These are phyloP conservation scores for Aleiodes testaceus DNA, from an alignment of 2,888 invertebrate species.

Conservation along the genomic window DNA sequence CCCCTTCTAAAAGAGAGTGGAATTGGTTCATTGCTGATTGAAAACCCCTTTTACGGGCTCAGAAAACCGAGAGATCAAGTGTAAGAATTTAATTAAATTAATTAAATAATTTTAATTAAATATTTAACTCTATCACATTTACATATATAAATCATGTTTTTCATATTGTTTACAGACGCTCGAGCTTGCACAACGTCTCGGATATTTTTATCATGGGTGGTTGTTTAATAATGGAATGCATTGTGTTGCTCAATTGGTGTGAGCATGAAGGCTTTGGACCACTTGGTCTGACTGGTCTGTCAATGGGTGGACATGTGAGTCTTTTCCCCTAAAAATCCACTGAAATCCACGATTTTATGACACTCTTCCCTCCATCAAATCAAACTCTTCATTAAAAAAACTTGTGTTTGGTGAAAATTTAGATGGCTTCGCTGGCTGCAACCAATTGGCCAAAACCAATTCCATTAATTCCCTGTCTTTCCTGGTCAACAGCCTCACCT, in stretches of 20 bases:
- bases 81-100: slow-evolving; percentile 74
- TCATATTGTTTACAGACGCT: slow-evolving; percentile 78
- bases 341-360: neutral
- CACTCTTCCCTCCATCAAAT: no score
- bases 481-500: slow-evolving; percentile 97
- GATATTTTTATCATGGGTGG: slow-evolving; percentile 99
- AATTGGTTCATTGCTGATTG: slow-evolving; percentile 94
- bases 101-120: no score
- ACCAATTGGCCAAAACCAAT: slow-evolving; percentile 97
- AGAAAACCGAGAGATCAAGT: slow-evolving; percentile 91
- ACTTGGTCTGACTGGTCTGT: slow-evolving; percentile 94
- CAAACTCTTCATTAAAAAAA: neutral
- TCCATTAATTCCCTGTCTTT: slow-evolving; percentile 94
- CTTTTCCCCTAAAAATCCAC: neutral
- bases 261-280: slow-evolving; percentile 93
- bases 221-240: slow-evolving; percentile 92
- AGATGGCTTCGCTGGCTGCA: slow-evolving; percentile 99
- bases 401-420: slow-evolving; percentile 52
- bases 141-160: slow-evolving; percentile 8
- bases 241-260: slow-evolving; percentile 95
- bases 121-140: no score
- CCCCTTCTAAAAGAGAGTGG: slow-evolving; percentile 91
- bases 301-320: slow-evolving; percentile 98
- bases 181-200: slow-evolving; percentile 93
- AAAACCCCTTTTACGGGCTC: slow-evolving; percentile 96